Percentiles rank a stretch among this genome's conserved stretches.
Conservation (phyloP, 2,888 invertebrate species). For the Iphiclides podalirius region DNA sequence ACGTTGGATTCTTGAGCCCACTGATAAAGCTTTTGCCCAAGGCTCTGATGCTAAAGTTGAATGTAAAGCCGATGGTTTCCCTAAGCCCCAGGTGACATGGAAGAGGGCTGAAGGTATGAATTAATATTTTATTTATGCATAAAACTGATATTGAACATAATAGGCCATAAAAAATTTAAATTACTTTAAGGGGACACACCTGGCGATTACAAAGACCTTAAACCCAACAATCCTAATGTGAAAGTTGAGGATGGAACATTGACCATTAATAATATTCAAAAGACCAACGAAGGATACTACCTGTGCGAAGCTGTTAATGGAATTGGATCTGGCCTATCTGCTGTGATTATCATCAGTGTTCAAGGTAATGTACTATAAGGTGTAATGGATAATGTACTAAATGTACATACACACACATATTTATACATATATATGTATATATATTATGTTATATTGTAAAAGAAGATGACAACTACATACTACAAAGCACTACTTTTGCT, state of each 20-base stretch:
- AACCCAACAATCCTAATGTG: conserved; percentile 93
- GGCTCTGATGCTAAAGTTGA: conserved; percentile 96
- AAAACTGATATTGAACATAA: too few species aligned
- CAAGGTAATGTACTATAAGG: too few species aligned
- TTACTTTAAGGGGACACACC: conserved; percentile 87
- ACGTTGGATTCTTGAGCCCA: conserved; percentile 96
- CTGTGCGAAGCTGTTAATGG: conserved; percentile 97
- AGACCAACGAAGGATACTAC: conserved; percentile 96
- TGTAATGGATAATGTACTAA: too few species aligned
- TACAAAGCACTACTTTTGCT: too few species aligned
- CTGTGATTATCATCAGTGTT: conserved; percentile 95
- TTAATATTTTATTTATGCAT: too few species aligned
- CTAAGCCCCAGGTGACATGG: conserved; percentile 96
- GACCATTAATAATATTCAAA: conserved; percentile 93
- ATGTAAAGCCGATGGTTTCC: conserved; percentile 97
- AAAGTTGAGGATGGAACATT: conserved; percentile 97
- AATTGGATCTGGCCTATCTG: conserved; percentile 96
- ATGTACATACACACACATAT: too few species aligned
- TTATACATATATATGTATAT: too few species aligned
- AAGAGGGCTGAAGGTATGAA: conserved; percentile 93
- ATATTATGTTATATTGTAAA: too few species aligned
- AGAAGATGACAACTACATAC: too few species aligned
- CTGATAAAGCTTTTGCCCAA: conserved; percentile 96
- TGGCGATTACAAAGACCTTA: conserved; percentile 95
- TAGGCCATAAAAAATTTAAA: neutral